Base-by-base conservation (phyloP, 2,113 vertebrate species). In the Poicephalus meyeri region DNA sequence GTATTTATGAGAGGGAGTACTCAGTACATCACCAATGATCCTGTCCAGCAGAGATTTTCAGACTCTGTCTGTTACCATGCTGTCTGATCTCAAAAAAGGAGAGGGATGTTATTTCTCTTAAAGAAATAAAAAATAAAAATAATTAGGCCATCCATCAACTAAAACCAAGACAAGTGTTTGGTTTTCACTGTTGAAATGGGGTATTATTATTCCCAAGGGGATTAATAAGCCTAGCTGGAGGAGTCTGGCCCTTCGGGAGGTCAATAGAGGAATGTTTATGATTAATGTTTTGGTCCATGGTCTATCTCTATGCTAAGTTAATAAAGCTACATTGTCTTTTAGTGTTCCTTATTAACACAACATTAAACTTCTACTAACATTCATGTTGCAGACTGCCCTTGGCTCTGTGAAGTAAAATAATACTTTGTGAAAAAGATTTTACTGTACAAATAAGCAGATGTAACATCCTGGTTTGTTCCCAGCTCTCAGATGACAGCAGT, bases 131-230 rank as follows among this genome's bases (percentile, higher is more conserved):
- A 94, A 68, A 73, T 42, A 85, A 85, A 97, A 91, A 85, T 71
- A 91, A 69, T 80, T 89, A 82, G 70, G 47, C 52, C 44, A 94
- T 95, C 72, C 6, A 16, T 94, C 85, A 97, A 31, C 52, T 91
- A 78, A 81, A 88, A 46, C 73, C 66, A 89, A 87, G 94, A 92
- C 87, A 94, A 96, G 65, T 69, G 23, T 79, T 96, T 91, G 47
- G 84, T 95, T 96, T 94, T 95, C 84, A 92, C 78, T 94, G 89
- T 87, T 96, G 96, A 96, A 95, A 95, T 77, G 81, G 89, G 89
- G 82, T 95, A 92, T 95, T 95, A 91, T 87, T 89, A 87, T 91
- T 92, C 95, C 80, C 49, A 11, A 70, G 66, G 71, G 94, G 65
- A 91, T 91, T 95, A 94, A 89, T 96, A 95, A 94, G 66, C 65